A percentile compares a stretch with the other conserved stretches of the same genome.
Evolutionary conservation across 53 echinoderm and acorn worm genomes (phyloP).

Genomic region (Holothuria scabra): DNA sequence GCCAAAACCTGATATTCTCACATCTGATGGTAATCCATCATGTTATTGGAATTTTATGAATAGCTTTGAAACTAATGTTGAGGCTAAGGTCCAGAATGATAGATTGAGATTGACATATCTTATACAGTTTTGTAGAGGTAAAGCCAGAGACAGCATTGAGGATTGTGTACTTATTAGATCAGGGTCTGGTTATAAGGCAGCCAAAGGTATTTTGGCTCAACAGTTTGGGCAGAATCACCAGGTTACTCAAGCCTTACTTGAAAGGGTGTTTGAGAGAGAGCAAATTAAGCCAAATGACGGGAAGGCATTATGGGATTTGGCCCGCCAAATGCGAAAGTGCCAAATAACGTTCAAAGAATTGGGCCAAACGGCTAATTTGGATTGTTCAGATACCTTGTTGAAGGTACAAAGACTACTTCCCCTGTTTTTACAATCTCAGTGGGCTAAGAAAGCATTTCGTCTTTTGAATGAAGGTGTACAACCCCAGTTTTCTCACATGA

Average conservation of each 20-base stretch:
- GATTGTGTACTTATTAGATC: slow-evolving; percentile 52
- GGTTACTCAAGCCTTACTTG: slow-evolving; percentile 5
- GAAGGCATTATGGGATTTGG: slow-evolving; percentile 52
- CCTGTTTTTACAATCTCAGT: slow-evolving; percentile 3
- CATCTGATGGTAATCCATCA: slow-evolving; percentile 55
- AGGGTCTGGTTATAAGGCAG: slow-evolving; percentile 34
- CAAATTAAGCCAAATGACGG: slow-evolving; percentile 58
- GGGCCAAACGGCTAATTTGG: slow-evolving; percentile 45
- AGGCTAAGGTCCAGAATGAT: slow-evolving; percentile 12
- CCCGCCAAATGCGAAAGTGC: slow-evolving; percentile 57
- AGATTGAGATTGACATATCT: slow-evolving; percentile 49
- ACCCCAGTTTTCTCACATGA: slow-evolving; percentile 48
- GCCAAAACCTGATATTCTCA: slow-evolving; percentile 63
- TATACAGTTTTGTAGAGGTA: slow-evolving; percentile 60
- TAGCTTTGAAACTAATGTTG: slow-evolving; percentile 54
- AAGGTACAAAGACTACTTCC: slow-evolving; percentile 7
- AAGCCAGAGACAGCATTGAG: slow-evolving; percentile 57
- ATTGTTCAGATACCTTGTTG: slow-evolving; percentile 25
- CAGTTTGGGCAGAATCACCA: slow-evolving; percentile 62
- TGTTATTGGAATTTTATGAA: slow-evolving; percentile 52
- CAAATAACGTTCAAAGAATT: slow-evolving; percentile 37
- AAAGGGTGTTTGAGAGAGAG: slow-evolving; percentile 32
- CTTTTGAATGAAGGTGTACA: background rate
- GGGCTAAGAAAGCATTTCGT: slow-evolving; percentile 22
- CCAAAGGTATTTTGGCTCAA: slow-evolving; percentile 33